Conservation (phyloP, 2,113 vertebrate species). For the Pelobates fuscus region DNA sequence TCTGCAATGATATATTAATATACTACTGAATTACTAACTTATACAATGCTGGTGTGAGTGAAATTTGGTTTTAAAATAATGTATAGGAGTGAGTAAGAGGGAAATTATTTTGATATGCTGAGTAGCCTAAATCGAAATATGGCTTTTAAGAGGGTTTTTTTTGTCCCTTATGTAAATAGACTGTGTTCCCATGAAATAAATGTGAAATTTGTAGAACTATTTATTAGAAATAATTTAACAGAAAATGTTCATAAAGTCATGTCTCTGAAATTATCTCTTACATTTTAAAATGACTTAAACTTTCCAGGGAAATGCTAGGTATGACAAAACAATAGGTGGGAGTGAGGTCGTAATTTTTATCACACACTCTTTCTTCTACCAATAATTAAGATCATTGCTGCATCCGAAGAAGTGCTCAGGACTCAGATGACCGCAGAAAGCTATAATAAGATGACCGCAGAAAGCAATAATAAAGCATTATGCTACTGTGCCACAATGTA, state of each 20-base stretch:
- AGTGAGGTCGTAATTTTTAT: neutral
- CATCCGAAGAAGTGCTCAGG: no score
- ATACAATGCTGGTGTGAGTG: neutral
- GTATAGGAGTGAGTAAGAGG: neutral
- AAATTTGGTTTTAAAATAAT: neutral
- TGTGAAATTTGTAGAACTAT: neutral
- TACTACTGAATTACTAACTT: neutral
- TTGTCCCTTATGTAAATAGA: neutral
- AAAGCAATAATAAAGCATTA: neutral
- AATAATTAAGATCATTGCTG: neutral
- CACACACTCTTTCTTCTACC: neutral
- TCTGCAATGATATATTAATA: slow-evolving; percentile 6
- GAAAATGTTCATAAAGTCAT: neutral
- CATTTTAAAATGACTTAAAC: neutral
- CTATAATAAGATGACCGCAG: neutral
- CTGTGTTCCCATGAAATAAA: neutral
- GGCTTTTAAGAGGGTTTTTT: neutral
- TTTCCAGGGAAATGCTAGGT: no score
- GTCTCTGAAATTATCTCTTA: neutral
- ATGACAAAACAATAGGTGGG: neutral
- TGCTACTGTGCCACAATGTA: no score
- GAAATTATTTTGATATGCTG: neutral
- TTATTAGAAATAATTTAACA: neutral
- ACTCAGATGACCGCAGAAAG: neutral
- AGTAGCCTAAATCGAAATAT: neutral